Evolutionary conservation across 2,113 vertebrate genomes (phyloP).

Genomic region (Pterocles gutturalis): DNA sequence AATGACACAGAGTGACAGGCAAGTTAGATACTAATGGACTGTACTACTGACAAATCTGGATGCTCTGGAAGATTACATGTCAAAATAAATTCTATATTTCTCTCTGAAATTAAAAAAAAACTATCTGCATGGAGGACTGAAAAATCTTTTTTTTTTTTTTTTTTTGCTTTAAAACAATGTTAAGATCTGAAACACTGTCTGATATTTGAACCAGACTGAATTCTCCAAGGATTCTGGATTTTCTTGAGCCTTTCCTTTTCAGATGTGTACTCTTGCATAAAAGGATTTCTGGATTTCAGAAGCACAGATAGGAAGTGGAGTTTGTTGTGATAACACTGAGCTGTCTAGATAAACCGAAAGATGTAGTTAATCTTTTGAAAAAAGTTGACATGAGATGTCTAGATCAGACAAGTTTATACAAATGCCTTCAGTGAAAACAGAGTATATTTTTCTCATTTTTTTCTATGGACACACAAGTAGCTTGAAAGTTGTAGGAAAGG

Average conservation of each 20-base stretch:
- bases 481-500: background rate
- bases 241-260: background rate
- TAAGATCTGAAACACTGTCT: background rate
- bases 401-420: background rate
- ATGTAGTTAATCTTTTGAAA: background rate
- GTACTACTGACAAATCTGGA: background rate
- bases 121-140: background rate
- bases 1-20: constrained; percentile 44
- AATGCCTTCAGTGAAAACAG: background rate
- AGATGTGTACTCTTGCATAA: background rate
- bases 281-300: background rate
- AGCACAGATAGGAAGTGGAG: background rate
- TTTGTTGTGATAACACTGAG: background rate
- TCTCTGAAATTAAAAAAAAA: background rate
- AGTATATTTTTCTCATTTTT: background rate
- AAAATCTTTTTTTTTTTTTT: background rate
- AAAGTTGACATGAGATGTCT: background rate
- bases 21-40: background rate
- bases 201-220: background rate
- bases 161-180: background rate
- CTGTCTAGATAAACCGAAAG: background rate
- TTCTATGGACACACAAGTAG: background rate
- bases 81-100: background rate
- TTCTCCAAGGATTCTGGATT: background rate
- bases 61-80: background rate